These are phyloP conservation scores for Rhinoderma darwinii DNA, from an alignment of 2,113 vertebrate genomes.

Conservation along the genomic window DNA sequence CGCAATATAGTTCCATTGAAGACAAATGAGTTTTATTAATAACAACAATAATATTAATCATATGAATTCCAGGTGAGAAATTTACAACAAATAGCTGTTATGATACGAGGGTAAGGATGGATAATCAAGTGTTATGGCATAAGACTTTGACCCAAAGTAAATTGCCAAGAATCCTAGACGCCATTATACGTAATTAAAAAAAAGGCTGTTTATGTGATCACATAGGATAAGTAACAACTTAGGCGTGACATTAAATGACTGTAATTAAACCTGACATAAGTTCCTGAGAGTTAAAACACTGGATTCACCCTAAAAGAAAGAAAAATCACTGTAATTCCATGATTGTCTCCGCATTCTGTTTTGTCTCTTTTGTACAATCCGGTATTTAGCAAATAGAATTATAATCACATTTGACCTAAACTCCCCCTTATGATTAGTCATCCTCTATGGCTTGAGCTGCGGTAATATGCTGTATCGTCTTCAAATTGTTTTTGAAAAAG, in stretches of 20 bases:
- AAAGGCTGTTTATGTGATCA: constrained; percentile 48
- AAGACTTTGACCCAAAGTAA: neutral
- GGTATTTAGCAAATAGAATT: constrained; percentile 40
- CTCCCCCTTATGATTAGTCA: constrained; percentile 34
- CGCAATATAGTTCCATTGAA: too few species aligned
- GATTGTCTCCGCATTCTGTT: constrained; percentile 19
- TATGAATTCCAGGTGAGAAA: neutral
- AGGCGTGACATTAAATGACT: constrained; percentile 49
- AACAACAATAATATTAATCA: neutral
- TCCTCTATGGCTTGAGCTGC: neutral
- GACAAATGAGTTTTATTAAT: neutral
- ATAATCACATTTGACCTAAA: constrained; percentile 44
- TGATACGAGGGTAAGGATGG: too few species aligned
- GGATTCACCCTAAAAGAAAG: constrained; percentile 46
- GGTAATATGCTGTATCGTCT: neutral
- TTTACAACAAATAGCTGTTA: neutral
- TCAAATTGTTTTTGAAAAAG: constrained; percentile 9
- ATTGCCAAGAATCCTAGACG: neutral
- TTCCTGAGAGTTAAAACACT: constrained; percentile 54
- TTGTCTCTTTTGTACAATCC: neutral
- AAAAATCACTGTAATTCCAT: neutral
- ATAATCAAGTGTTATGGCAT: neutral
- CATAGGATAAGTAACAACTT: constrained; percentile 18
- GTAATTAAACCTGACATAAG: constrained; percentile 54
- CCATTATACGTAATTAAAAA: constrained; percentile 47